Evolutionary conservation across 2,888 invertebrate species (phyloP).

Genomic region (Criorhina ranunculi): DNA sequence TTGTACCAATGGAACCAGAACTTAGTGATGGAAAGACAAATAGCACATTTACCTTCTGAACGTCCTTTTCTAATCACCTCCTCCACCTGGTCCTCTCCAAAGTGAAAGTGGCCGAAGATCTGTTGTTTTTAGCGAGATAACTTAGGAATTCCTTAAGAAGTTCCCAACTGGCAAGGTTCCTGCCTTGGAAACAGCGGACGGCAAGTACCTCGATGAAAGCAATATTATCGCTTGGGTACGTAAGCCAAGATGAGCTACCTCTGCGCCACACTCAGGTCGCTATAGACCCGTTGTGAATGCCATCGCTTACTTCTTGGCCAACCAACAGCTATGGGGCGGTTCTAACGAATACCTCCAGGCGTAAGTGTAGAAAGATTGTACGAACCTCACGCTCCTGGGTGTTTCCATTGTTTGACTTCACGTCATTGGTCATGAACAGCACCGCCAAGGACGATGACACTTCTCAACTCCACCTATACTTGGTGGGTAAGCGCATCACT

Average conservation of each 20-base stretch:
- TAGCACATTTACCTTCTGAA: too few species aligned
- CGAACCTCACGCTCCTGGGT: slow-evolving; percentile 98
- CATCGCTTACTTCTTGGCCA: slow-evolving; percentile 96
- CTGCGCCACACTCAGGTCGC: too few species aligned
- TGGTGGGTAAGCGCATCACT: slow-evolving; percentile 97
- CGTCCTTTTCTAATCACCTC: too few species aligned
- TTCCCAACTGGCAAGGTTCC: slow-evolving; percentile 99
- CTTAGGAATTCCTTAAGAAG: slow-evolving; percentile 94
- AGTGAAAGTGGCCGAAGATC: slow-evolving; percentile 92
- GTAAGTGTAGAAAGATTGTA: slow-evolving; percentile 95
- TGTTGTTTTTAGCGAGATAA: slow-evolving; percentile 97
- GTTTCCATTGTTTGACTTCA: slow-evolving; percentile 97
- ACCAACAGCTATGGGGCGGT: slow-evolving; percentile 93
- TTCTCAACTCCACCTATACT: slow-evolving; percentile 94
- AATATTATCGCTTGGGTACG: too few species aligned
- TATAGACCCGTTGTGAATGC: too few species aligned
- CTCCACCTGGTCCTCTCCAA: too few species aligned
- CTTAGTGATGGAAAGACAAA: too few species aligned
- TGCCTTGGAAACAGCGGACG: slow-evolving; percentile 95
- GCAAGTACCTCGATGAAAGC: slow-evolving; percentile 94
- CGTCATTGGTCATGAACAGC: slow-evolving; percentile 94
- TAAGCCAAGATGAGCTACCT: too few species aligned
- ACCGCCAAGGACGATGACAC: slow-evolving; percentile 93
- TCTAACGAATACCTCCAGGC: slow-evolving; percentile 90
- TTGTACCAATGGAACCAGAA: too few species aligned